Base-by-base conservation (phyloP, 2,888 invertebrate genomes). In the Dryobotodes eremita region DNA sequence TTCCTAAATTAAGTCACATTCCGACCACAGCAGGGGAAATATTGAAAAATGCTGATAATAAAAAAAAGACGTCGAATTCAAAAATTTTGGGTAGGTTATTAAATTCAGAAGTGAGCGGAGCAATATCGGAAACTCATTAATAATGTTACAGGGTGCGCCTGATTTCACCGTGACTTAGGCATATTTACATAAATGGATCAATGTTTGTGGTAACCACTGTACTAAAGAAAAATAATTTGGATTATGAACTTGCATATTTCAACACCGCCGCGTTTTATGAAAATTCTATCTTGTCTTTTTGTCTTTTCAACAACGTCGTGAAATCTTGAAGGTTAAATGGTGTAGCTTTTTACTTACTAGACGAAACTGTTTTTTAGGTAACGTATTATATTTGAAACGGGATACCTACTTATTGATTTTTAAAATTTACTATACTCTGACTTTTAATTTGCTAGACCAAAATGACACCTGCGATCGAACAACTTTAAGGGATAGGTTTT, bases 101-200 rank as follows among this genome's bases (percentile, higher is more conserved):
- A 93, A 93, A 94, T 93, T 93, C 90, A 90, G 90, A 90, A 88
- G 89, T 90, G 89, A 90, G 88, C 89, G 91, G 91, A 90, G 93
- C 94, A 94, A 95, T 96, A 96, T 96, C 93, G 95, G 95, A 95
- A 95, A 96, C 92, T 95, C 96, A 96, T 96, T 95, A 96, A 95
- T 95, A 95, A 95, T 89, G 93, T 93, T 94, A 94, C 94, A 95
- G 94, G 91, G 92, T 94, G 94, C 91, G 92, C 93, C 94, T 95
- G 94, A 95, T 95, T 95, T 93, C 92, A 91, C 87, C 94, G 91
- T 95, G 95, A 95, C 95, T 94, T 90, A 89, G 90, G 90, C 91
- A 92, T 92, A 94, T 94, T 94, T 93, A 85, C 90, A 90, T 90
- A 92, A 93, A 93, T 92, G 92, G 93, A 94, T 92, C 90, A 90